Conservation (phyloP, 2,797 vertebrate genomes). For the Adrianichthys oophorus region DNA sequence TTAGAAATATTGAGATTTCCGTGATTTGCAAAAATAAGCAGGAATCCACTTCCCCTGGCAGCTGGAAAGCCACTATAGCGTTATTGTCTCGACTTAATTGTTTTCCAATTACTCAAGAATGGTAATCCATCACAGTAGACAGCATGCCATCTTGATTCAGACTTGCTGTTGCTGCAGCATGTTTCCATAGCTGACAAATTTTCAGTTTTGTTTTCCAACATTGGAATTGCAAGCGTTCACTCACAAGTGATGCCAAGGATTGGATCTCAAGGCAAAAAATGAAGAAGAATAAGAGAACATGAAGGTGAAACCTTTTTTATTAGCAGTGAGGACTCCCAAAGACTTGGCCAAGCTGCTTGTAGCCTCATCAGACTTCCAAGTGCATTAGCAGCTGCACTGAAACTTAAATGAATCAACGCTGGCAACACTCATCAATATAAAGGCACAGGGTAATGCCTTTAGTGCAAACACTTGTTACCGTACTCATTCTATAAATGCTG, state of each 20-base stretch:
- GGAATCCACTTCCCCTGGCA: background rate
- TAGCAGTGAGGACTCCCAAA: background rate
- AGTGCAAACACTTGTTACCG: slow-evolving; percentile 65
- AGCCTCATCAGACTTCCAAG: slow-evolving; percentile 63
- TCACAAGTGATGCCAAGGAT: no score
- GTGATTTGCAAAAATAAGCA: background rate
- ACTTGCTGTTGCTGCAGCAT: background rate
- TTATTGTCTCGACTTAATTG: background rate
- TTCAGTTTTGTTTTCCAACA: background rate
- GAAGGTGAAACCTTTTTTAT: no score
- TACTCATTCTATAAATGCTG: slow-evolving; percentile 64
- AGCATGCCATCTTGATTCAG: slow-evolving; percentile 5
- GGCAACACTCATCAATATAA: slow-evolving; percentile 70
- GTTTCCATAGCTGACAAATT: background rate
- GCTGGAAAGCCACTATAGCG: background rate
- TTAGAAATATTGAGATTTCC: background rate
- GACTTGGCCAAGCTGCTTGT: slow-evolving; percentile 23
- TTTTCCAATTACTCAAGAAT: slow-evolving; percentile 1
- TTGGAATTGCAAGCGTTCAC: background rate
- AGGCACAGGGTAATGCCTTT: slow-evolving; percentile 73
- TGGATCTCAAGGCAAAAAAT: no score
- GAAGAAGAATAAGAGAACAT: no score
- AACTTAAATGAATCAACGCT: slow-evolving; percentile 76
- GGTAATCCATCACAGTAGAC: slow-evolving; percentile 8
- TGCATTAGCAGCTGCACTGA: slow-evolving; percentile 69